Conservation (phyloP, 2,888 invertebrate genomes). For the Caenorhabditis sulstoni region DNA sequence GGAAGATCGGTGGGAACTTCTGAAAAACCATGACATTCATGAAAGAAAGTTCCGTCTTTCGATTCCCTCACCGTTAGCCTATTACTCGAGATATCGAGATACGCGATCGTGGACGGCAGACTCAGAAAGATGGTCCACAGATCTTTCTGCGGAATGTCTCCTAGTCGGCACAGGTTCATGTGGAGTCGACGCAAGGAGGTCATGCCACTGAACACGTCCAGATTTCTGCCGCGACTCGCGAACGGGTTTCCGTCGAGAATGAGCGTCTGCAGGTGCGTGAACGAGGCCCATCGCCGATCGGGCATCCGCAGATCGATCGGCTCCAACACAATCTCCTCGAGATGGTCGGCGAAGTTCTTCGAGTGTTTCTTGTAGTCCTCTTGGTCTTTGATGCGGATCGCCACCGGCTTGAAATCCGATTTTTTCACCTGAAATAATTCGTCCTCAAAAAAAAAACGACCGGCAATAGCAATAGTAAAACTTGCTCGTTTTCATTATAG, state of each 20-base stretch:
- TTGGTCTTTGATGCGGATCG: constrained; percentile 7
- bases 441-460: too few relatives aligned
- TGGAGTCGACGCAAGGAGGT: constrained; percentile 6
- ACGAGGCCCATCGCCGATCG: constrained; percentile 30
- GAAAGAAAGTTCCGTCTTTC: background rate
- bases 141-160: background rate
- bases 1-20: constrained; percentile 39
- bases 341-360: background rate
- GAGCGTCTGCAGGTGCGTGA: constrained; percentile 17
- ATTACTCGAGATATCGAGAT: constrained; percentile 27
- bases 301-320: constrained; percentile 24
- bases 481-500: too few relatives aligned
- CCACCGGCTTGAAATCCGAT: constrained; percentile 43
- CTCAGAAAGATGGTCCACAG: constrained; percentile 8
- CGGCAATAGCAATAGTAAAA: too few relatives aligned
- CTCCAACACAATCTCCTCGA: constrained; percentile 13
- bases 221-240: background rate
- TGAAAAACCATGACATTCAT: constrained; percentile 10
- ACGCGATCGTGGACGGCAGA: background rate
- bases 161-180: background rate
- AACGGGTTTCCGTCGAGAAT: constrained; percentile 39
- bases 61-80: constrained; percentile 20
- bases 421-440: constrained; percentile 7
- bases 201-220: constrained; percentile 27
- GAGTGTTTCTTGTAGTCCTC: constrained; percentile 4